A percentile compares a stretch with the other conserved stretches of the same genome.
Conservation (phyloP, 2,888 invertebrate species). For the Neoaliturus tenellus region DNA sequence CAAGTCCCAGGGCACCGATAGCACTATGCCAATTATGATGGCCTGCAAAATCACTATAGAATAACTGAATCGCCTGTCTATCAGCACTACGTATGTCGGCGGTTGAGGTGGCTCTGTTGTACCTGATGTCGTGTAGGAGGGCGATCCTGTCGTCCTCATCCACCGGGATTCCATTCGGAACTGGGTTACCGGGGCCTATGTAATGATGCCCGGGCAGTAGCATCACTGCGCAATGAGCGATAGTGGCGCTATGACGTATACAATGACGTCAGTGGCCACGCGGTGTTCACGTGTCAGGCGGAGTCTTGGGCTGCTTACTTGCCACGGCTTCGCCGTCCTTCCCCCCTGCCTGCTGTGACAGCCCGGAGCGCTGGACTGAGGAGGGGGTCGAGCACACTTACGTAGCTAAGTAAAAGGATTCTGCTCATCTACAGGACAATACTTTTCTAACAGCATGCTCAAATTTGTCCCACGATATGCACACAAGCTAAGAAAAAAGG, state of each 20-base stretch:
- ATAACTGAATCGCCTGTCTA: background rate
- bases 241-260: background rate
- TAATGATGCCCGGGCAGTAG: conserved; percentile 33
- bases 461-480: too few species aligned
- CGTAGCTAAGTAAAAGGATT: too few species aligned
- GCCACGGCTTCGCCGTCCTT: background rate
- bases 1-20: conserved; percentile 7
- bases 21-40: background rate
- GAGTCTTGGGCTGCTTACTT: background rate
- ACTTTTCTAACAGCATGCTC: too few species aligned
- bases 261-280: background rate
- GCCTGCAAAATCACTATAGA: conserved; percentile 15
- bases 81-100: conserved; percentile 32
- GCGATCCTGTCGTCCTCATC: conserved; percentile 49
- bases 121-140: conserved; percentile 12
- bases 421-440: too few species aligned
- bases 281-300: too few species aligned
- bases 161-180: conserved; percentile 40
- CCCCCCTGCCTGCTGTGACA: background rate
- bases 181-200: conserved; percentile 40
- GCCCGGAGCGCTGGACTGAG: background rate
- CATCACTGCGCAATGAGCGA: conserved; percentile 6
- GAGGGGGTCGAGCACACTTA: background rate
- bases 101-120: background rate
- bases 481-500: too few species aligned